Conservation (phyloP, 2,888 invertebrate species). For the Morpho deidamia region DNA sequence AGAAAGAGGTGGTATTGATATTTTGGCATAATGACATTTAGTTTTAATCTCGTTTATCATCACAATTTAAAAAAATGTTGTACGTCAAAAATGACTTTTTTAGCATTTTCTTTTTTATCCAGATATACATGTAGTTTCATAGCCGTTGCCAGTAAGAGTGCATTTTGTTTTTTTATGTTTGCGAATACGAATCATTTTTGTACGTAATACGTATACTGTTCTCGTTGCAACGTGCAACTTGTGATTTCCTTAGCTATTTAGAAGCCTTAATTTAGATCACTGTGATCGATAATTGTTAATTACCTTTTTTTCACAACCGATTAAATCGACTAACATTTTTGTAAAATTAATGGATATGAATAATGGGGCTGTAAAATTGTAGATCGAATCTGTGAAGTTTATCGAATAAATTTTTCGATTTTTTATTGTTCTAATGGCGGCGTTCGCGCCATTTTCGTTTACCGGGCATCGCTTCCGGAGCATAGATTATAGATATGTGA, state of each 20-base stretch:
- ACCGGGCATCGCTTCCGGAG: constrained; percentile 11
- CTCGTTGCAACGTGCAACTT: constrained; percentile 16
- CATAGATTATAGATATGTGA: constrained; percentile 38
- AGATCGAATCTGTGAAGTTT: constrained; percentile 21
- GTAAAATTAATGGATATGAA: constrained; percentile 9
- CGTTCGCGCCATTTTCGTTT: constrained; percentile 9
- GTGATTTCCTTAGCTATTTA: constrained; percentile 23
- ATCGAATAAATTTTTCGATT: constrained; percentile 29
- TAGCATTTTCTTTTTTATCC: constrained; percentile 24
- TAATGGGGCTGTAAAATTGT: constrained; percentile 16
- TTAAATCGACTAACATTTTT: constrained; percentile 7
- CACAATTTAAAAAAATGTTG: constrained; percentile 28
- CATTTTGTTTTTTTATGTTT: constrained; percentile 56
- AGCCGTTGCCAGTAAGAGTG: constrained; percentile 66
- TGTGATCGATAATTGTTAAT: constrained; percentile 14
- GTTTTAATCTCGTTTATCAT: constrained; percentile 25
- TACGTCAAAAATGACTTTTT: constrained; percentile 15
- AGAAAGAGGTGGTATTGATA: constrained; percentile 23
- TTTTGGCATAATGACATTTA: constrained; percentile 20
- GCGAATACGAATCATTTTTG: constrained; percentile 38
- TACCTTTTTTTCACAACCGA: constrained; percentile 8
- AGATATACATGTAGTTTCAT: constrained; percentile 22
- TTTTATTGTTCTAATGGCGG: constrained; percentile 18
- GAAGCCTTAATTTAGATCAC: constrained; percentile 19
- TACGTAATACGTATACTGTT: constrained; percentile 17